Base-by-base conservation (phyloP, 1,140 invertebrate genomes). In the Megathymus violae region DNA sequence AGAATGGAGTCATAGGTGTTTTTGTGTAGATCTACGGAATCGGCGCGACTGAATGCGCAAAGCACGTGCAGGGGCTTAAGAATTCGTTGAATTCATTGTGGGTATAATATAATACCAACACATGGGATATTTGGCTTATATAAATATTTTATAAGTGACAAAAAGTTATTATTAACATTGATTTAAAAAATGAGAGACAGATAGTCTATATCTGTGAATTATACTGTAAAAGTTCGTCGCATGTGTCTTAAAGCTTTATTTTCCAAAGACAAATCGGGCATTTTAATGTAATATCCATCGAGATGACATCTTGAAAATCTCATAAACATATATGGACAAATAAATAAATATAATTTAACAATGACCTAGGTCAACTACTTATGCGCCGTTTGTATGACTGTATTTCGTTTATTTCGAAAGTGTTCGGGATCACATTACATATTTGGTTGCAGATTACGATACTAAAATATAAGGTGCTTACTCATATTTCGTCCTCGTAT, bases 41-140 rank as follows among this genome's bases (percentile, higher is more conserved):
- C 67, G 66, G 63, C 63, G 67, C 66, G 60, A 63, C 61, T 22
- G 54, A 76, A 82, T 89, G 87, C 87, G 87, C 87, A 89, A 83
- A 83, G 76, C 79, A 76, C 72, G 66, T 63, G 65, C 48, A 62
- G 34, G 54, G 54, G 36, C 51, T 61, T 19, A 71, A 71, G 73
- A 69, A 69, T 66, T 71, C 22, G 62, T 51, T 64, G 38, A 65
- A 64, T 64, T 74, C 27, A 34, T 36, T 25, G 56, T 52, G 22
- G 44, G 22, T 13, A 14, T 27, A 11, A 60, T 43, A 60, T 60
- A 11, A 11, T 22, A 22, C 34, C 4, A 3, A 0, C 34, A 11
- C 34, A 36, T 36, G 34, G 4, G 34, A 36, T 36, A n/a, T 11
- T 36, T n/a, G 34, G 11, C 11, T 36, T 36, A 10, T 36, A 36